phyloP scores from a whole-genome alignment of 2,113 vertebrate species.

The Agelaius tricolor region DNA sequence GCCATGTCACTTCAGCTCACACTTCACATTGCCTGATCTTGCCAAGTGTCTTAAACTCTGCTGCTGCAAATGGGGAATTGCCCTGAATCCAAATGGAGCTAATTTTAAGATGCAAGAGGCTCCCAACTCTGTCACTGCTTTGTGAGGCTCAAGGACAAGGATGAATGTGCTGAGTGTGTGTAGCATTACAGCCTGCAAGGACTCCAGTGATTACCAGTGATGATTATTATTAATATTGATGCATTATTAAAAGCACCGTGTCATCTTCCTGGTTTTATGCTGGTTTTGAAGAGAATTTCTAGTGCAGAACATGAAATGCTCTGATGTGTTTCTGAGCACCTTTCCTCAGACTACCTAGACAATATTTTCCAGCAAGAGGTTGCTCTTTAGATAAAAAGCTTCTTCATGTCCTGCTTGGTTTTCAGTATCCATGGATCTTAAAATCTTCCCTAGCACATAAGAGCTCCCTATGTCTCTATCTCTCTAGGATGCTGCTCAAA shows the following conservation, averaged over 20 bases:
- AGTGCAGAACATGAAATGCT: not conserved
- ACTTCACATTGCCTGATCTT: not conserved
- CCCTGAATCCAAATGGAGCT: not conserved
- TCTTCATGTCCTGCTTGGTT: not conserved
- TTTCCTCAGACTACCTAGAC: not conserved
- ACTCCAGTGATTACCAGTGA: not conserved
- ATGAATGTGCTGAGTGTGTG: not conserved
- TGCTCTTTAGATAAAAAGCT: not conserved
- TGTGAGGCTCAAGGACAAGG: not conserved
- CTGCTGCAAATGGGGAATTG: not conserved
- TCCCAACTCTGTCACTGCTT: not conserved
- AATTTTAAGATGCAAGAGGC: not conserved
- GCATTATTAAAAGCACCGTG: not conserved
- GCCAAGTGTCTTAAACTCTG: not conserved
- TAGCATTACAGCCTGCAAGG: not conserved
- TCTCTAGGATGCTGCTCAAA: not conserved
- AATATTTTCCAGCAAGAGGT: not conserved
- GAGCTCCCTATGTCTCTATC: not conserved
- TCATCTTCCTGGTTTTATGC: not conserved
- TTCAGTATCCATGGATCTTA: not conserved
- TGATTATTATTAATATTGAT: not conserved
- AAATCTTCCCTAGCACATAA: not conserved
- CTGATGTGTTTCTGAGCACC: not conserved
- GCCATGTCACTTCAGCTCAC: not conserved
- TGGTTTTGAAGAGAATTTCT: not conserved